Conservation (phyloP, 2,888 invertebrate species). For the Tetragonula carbonaria region DNA sequence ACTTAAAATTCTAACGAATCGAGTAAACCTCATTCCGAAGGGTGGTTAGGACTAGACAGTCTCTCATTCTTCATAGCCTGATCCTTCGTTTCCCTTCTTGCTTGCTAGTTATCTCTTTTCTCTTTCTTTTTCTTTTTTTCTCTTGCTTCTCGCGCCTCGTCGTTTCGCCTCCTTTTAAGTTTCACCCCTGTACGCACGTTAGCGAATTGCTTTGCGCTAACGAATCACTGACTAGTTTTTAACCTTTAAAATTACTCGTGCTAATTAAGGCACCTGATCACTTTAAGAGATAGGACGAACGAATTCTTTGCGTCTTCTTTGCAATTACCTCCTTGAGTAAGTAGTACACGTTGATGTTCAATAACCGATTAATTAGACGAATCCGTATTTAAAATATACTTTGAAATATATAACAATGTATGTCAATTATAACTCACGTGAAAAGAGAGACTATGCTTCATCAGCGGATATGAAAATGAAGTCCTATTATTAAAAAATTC, state of each 20-base stretch:
- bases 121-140: too few relatives aligned
- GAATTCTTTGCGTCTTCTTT: slow-evolving; percentile 30
- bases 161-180: slow-evolving; percentile 38
- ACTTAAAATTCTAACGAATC: slow-evolving; percentile 73
- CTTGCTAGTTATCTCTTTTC: slow-evolving; percentile 42
- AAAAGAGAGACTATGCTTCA: background rate
- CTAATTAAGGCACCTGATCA: slow-evolving; percentile 72
- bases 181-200: slow-evolving; percentile 60
- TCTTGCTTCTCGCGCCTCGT: background rate
- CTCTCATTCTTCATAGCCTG: slow-evolving; percentile 78
- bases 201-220: slow-evolving; percentile 62
- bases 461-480: background rate
- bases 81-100: slow-evolving; percentile 64
- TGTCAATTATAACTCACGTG: background rate
- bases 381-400: slow-evolving; percentile 30
- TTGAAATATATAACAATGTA: background rate
- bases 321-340: background rate
- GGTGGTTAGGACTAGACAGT: slow-evolving; percentile 83
- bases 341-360: background rate
- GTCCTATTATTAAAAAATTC: background rate
- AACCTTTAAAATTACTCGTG: slow-evolving; percentile 75
- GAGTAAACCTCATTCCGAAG: slow-evolving; percentile 75
- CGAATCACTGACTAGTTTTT: slow-evolving; percentile 82
- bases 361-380: background rate
- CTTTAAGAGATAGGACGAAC: slow-evolving; percentile 57